Conservation (phyloP, 1,140 invertebrate species). For the Mizuhopecten yessoensis region DNA sequence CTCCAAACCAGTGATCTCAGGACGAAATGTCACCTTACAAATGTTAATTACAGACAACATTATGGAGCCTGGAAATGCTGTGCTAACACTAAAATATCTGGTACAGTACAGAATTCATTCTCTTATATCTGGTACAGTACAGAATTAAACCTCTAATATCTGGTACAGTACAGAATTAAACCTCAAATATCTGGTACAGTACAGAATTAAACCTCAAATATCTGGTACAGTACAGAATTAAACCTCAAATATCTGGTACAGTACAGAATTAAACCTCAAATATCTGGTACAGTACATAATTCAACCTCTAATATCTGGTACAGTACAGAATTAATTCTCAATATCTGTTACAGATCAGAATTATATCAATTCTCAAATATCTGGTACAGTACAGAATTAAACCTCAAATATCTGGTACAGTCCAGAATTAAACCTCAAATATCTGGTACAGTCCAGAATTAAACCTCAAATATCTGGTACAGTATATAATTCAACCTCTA, state of each 20-base stretch:
- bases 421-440: too few species aligned
- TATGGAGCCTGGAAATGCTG: conserved; percentile 90
- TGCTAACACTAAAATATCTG: conserved; percentile 94
- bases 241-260: background rate
- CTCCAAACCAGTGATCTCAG: conserved; percentile 79
- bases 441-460: too few species aligned
- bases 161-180: background rate
- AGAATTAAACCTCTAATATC: background rate
- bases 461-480: too few species aligned
- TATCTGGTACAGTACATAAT: background rate
- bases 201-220: background rate
- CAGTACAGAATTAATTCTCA: too few species aligned
- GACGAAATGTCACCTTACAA: conserved; percentile 91
- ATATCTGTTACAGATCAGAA: too few species aligned
- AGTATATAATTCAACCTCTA: too few species aligned
- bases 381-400: too few species aligned
- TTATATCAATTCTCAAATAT: too few species aligned
- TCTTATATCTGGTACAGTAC: background rate
- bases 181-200: background rate
- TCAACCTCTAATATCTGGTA: background rate
- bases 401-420: too few species aligned
- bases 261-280: background rate
- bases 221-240: background rate
- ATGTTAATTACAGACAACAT: conserved; percentile 92
- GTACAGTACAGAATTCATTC: conserved; percentile 86